Evolutionary conservation across 2,797 vertebrate species (phyloP), one percentile per base, ranked within the genome.

Genomic region (Coregonus sp.): DNA sequence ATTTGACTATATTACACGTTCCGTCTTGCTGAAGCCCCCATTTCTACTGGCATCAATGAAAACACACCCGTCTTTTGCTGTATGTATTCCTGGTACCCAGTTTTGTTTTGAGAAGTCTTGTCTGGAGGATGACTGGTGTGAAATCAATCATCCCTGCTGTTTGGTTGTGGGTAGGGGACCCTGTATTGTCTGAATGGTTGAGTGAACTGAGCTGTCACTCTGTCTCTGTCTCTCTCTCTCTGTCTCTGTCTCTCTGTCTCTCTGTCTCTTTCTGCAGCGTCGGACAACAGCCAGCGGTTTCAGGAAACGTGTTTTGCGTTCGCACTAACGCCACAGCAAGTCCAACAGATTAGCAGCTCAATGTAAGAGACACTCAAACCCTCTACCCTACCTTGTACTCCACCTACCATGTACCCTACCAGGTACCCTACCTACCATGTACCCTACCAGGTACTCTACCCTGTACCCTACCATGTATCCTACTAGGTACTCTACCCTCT

Each of bases 251-350:
- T 59, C 4, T 69, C 0, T 11, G 1, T 77, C 4, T 84, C 20
- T 80, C 65, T 83, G 15, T 61, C 14, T 52, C 52, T 86, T 80
- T 86, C 85, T 87, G 69, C 87, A 99, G 98, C 97, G 40, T 98
- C 97, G 85, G 97, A 99, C 91, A 99, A 95, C 92, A 99, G 96
- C 90, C 98, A 99, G 94, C 94, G 98, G 50, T 99, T 99, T 95
- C 98, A 99, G 90, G 98, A 99, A 94, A 99, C 97, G 33, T 99
- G 97, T 93, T 99, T 99, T 82, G 97, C 98, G 12, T 99, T 99
- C 84, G 98, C 98, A 51, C 94, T 99, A 93, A 99, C 98, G 51
- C 98, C 98, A 11, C 98, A 99, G 84, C 98, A 99, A 92, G 97
- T 99, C 89, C 97, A 99, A 87, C 98, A 99, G 85, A 99, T 99